A percentile compares a stretch with the other conserved stretches of the same genome.
These are phyloP conservation scores for Theocolax elegans DNA, from an alignment of 1,140 invertebrate species.

Conservation along the genomic window DNA sequence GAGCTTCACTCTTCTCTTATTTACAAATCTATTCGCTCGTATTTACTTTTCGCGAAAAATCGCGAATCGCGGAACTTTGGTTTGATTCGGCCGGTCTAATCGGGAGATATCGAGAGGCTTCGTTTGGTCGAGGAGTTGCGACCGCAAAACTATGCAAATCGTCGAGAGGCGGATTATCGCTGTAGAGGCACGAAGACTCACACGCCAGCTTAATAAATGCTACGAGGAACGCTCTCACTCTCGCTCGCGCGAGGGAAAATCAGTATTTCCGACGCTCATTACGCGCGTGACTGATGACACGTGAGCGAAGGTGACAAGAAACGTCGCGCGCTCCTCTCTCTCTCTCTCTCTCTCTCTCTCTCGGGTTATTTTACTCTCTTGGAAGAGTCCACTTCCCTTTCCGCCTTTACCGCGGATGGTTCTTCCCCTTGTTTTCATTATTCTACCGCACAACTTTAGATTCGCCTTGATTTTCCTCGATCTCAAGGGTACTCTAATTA, in stretches of 20 bases:
- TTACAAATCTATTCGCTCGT: neutral
- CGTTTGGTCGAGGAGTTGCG: neutral
- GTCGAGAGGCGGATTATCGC: too few species aligned
- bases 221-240: too few species aligned
- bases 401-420: too few species aligned
- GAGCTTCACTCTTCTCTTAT: neutral
- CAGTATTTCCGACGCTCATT: conserved; percentile 63
- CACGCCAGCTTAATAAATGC: conserved; percentile 23
- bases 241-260: conserved; percentile 44
- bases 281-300: conserved; percentile 63
- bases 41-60: neutral
- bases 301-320: conserved; percentile 59
- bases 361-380: too few species aligned
- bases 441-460: too few species aligned
- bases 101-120: neutral
- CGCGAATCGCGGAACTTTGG: conserved; percentile 9
- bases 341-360: too few species aligned
- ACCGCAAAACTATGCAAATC: neutral
- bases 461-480: too few species aligned
- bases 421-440: too few species aligned
- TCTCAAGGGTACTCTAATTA: too few species aligned
- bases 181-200: too few species aligned
- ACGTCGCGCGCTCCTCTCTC: too few species aligned
- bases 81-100: neutral
- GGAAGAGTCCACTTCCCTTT: too few species aligned